phyloP scores from a whole-genome alignment of 2,797 vertebrate genomes.

The Alcedo atthis region DNA sequence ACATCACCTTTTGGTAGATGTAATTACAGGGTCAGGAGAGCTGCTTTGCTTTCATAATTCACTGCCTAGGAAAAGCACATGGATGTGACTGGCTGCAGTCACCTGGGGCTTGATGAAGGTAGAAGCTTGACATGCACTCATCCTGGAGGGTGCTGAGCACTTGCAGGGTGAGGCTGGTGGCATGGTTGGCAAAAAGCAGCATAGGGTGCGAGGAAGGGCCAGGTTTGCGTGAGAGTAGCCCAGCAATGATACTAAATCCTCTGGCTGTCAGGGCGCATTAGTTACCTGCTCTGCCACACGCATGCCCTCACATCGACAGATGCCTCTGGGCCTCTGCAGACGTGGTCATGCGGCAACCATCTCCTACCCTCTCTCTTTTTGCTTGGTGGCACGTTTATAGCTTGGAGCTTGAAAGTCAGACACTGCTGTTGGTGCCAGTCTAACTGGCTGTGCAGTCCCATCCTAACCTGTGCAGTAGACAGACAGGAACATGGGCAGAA shows the following conservation, averaged over 20 bases:
- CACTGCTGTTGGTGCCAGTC: not conserved
- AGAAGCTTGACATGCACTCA: not conserved
- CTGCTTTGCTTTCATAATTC: not conserved
- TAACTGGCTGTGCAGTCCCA: not conserved
- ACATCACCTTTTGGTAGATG: not conserved
- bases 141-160: not conserved
- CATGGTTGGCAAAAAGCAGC: not conserved
- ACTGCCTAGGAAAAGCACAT: not conserved
- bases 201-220: not conserved
- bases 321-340: not conserved
- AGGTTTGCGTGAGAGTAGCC: not conserved
- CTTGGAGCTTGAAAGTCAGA: not conserved
- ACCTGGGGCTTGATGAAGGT: not conserved
- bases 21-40: not conserved
- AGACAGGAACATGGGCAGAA: not conserved
- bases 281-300: not conserved
- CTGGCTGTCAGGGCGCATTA: not conserved
- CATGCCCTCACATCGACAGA: not conserved
- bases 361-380: not conserved
- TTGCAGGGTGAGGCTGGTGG: accelerated
- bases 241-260: not conserved
- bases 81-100: accelerated
- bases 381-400: not conserved
- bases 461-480: not conserved
- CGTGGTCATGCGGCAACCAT: accelerated